A percentile compares a stretch with the other conserved stretches of the same genome.
Evolutionary conservation across 1,140 invertebrate genomes (phyloP).

Genomic region (Protaetia brevitarsis): DNA sequence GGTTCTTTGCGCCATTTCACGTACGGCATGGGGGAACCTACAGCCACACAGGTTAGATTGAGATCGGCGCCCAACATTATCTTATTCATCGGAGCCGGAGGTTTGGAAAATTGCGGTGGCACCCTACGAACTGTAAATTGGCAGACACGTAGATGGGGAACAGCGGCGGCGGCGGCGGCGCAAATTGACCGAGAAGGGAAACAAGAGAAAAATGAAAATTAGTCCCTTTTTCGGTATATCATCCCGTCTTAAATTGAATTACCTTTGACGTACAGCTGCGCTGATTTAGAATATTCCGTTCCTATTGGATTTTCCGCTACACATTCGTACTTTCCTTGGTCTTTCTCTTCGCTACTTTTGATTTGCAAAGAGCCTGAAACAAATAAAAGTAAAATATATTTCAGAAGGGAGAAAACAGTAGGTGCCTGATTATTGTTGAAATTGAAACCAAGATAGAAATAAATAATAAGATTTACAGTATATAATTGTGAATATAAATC

Average conservation of each 20-base stretch:
- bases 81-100: constrained; percentile 76
- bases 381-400: constrained; percentile 16
- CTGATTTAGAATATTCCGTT: constrained; percentile 88
- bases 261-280: constrained; percentile 93
- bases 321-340: constrained; percentile 92
- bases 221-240: constrained; percentile 13
- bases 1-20: constrained; percentile 93
- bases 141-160: constrained; percentile 41
- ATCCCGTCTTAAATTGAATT: constrained; percentile 14
- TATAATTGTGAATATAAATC: too few species aligned
- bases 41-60: constrained; percentile 94
- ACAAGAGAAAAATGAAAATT: constrained; percentile 17
- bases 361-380: constrained; percentile 88
- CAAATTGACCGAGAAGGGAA: not conserved
- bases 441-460: not conserved
- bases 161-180: not conserved
- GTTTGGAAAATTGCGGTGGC: constrained; percentile 90
- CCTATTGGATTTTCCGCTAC: constrained; percentile 88
- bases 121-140: constrained; percentile 79
- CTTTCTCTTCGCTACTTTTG: constrained; percentile 80
- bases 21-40: constrained; percentile 95
- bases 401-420: not conserved
- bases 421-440: not conserved
- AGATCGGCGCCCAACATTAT: constrained; percentile 87
- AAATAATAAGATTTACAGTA: too few species aligned